Evolutionary conservation across 1,140 invertebrate genomes (phyloP).

Genomic region (Ips nitidus): DNA sequence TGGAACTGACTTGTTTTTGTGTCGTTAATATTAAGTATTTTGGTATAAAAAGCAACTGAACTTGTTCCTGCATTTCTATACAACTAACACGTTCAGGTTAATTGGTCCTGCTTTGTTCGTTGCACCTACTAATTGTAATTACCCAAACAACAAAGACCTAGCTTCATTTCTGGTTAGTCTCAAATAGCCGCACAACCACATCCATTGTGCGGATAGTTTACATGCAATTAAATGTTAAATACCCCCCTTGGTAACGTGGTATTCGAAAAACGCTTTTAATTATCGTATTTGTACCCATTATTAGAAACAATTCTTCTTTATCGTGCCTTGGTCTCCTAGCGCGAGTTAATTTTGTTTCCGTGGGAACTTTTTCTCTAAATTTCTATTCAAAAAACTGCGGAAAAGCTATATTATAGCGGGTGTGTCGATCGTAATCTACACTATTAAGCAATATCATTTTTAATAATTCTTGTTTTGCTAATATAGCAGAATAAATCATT

Average conservation of each 20-base stretch:
- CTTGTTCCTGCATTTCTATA: background rate
- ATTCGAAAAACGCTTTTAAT: background rate
- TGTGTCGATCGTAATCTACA: too few relatives aligned
- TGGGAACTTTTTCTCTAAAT: too few relatives aligned
- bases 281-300: background rate
- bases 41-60: too few relatives aligned
- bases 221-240: background rate
- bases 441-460: too few relatives aligned
- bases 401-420: too few relatives aligned
- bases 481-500: too few relatives aligned
- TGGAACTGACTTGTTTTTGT: background rate
- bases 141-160: background rate
- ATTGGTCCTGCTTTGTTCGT: background rate
- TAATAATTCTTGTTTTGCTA: too few relatives aligned
- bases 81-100: background rate
- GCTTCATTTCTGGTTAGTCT: background rate
- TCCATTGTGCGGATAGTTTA: background rate
- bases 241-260: background rate
- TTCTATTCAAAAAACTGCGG: too few relatives aligned
- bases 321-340: too few relatives aligned
- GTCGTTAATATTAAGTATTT: background rate
- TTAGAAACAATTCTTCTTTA: too few relatives aligned
- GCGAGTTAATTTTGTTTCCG: too few relatives aligned
- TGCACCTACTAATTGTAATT: constrained; percentile 1
- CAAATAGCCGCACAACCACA: background rate